phyloP scores from a whole-genome alignment of 2,888 invertebrate species.

The Idaea aversata region DNA sequence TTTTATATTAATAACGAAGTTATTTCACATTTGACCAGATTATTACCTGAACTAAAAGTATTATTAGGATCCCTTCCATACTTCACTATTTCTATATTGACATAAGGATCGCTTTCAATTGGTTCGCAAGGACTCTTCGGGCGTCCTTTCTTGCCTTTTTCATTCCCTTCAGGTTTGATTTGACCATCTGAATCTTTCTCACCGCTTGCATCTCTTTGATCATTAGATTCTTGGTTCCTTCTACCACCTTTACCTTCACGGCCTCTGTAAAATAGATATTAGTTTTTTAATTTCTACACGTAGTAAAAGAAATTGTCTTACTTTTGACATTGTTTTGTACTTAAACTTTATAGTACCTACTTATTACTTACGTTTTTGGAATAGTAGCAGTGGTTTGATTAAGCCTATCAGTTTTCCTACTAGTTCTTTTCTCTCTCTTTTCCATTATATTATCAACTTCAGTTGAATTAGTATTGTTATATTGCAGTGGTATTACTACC shows the following conservation, averaged over 20 bases:
- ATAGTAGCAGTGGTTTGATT: slow-evolving; percentile 75
- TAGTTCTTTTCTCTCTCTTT: slow-evolving; percentile 72
- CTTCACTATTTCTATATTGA: slow-evolving; percentile 86
- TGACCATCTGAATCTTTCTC: slow-evolving; percentile 36
- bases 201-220: slow-evolving; percentile 30
- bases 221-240: slow-evolving; percentile 40
- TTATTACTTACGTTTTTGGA: slow-evolving; percentile 74
- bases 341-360: too few relatives aligned
- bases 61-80: slow-evolving; percentile 85
- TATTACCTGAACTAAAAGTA: slow-evolving; percentile 84
- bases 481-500: slow-evolving; percentile 59
- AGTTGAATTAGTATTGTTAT: slow-evolving; percentile 66
- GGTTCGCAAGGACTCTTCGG: slow-evolving; percentile 85
- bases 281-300: too few relatives aligned
- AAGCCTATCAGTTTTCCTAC: slow-evolving; percentile 72
- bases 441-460: slow-evolving; percentile 62
- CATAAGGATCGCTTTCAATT: slow-evolving; percentile 82
- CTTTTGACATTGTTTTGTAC: too few relatives aligned
- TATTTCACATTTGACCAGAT: not conserved
- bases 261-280: slow-evolving; percentile 45
- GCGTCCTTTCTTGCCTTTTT: slow-evolving; percentile 67
- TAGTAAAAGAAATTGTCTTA: too few relatives aligned
- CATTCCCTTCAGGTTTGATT: slow-evolving; percentile 38
- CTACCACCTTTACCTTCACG: slow-evolving; percentile 69
- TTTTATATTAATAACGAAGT: too few relatives aligned